phyloP scores from a whole-genome alignment of 2,888 invertebrate species.

The Ganaspis brasiliensis region DNA sequence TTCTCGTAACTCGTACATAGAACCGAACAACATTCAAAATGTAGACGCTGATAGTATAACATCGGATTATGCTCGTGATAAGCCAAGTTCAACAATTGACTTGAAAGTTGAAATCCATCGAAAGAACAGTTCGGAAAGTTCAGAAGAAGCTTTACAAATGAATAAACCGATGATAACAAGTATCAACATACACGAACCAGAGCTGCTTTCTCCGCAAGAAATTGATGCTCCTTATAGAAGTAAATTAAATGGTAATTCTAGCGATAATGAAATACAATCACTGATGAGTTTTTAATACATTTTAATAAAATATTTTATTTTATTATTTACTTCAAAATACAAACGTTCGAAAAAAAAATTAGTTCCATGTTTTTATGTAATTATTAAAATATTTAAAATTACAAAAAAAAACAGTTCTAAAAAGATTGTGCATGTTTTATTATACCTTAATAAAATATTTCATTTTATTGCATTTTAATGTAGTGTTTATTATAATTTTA shows the following conservation, averaged over 20 bases:
- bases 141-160: conserved; percentile 85
- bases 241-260: conserved; percentile 69
- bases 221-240: conserved; percentile 68
- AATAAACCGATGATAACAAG: conserved; percentile 71
- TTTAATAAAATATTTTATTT: background rate
- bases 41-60: conserved; percentile 79
- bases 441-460: too few relatives aligned
- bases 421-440: too few relatives aligned
- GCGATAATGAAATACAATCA: too few relatives aligned
- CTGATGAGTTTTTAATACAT: too few relatives aligned
- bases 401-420: too few relatives aligned
- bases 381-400: background rate
- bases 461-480: too few relatives aligned
- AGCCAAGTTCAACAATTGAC: conserved; percentile 83
- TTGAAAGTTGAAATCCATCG: conserved; percentile 96
- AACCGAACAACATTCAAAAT: conserved; percentile 77
- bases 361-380: too few relatives aligned
- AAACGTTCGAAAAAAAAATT: background rate
- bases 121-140: conserved; percentile 94
- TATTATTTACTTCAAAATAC: background rate
- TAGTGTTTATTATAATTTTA: too few relatives aligned
- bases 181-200: conserved; percentile 73
- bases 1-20: conserved; percentile 82
- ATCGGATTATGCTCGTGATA: conserved; percentile 78
- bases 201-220: conserved; percentile 67